Evolutionary conservation across 2,797 vertebrate genomes (phyloP), one percentile per base, ranked within the genome.

Genomic region (Halcyon badia): DNA sequence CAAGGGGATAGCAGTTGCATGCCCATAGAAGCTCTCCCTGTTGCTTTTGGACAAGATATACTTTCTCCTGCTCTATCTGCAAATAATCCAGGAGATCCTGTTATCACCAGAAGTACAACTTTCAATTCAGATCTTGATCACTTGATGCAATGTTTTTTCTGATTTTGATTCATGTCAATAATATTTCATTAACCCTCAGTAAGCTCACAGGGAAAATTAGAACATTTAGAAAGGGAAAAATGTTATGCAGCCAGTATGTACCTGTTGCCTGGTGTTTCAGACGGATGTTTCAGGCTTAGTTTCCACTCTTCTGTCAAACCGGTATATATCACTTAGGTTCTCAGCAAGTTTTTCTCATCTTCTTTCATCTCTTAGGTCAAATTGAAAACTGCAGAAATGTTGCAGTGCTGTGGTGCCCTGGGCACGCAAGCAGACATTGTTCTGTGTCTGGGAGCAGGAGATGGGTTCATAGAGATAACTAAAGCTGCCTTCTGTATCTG

Each of bases 11-110:
- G 79, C 75, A 90, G 22, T 75, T 83, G 35, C 70, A 14, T 37
- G 69, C 22, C 72, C n/a, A 0, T 51, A 26, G 35, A 56, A 77
- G 39, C 48, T 78, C 41, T 64, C 5, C 2, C 2, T 77, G 48
- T 19, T 96, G 84, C 61, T 90, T 86, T 94, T 94, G 91, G 46
- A 37, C 72, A 85, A 78, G 57, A 31, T 78, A 78, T 58, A 3
- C 33, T 62, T 89, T 83, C 57, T 49, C 0, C 57, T 91, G 49
- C 76, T 88, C 56, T 6, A 10, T 71, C n/a, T 83, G 61, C 73
- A 78, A 11, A 49, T 44, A 46, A 73, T 51, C 44, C 49, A 35
- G n/a, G 25, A 81, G 85, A 35, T 89, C 19, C 58, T 82, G 14
- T 26, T 72, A 10, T 37, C 78, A 35, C 13, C 85, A 57, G 19